Percentiles rank a stretch among this genome's conserved stretches.
These are phyloP conservation scores for Helostoma temminkii DNA, from an alignment of 2,797 vertebrate genomes.

Conservation along the genomic window DNA sequence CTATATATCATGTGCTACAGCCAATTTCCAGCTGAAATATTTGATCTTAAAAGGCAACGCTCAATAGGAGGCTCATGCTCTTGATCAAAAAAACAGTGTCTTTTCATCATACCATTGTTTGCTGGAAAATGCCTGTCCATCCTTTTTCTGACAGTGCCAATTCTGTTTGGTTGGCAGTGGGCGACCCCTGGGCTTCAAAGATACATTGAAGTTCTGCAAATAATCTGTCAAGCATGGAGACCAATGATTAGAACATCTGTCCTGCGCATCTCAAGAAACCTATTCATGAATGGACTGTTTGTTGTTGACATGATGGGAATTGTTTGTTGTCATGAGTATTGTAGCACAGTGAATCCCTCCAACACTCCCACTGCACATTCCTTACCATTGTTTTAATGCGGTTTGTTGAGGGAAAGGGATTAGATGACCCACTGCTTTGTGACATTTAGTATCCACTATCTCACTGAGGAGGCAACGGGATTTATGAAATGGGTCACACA, in stretches of 20 bases:
- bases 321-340: slow-evolving; percentile 64
- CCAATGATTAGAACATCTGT: slow-evolving; percentile 75
- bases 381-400: slow-evolving; percentile 77
- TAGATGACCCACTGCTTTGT: slow-evolving; percentile 79
- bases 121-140: slow-evolving; percentile 79
- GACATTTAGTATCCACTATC: slow-evolving; percentile 82
- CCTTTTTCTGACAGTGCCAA: slow-evolving; percentile 73
- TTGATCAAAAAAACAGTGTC: slow-evolving; percentile 81
- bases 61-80: slow-evolving; percentile 65
- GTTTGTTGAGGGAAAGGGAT: slow-evolving; percentile 75
- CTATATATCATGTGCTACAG: slow-evolving; percentile 62
- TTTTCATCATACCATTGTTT: slow-evolving; percentile 78
- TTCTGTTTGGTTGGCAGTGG: slow-evolving; percentile 74
- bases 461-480: slow-evolving; percentile 71
- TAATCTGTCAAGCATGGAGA: slow-evolving; percentile 77
- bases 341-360: slow-evolving; percentile 47
- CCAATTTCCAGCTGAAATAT: slow-evolving; percentile 75
- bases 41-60: slow-evolving; percentile 81
- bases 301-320: slow-evolving; percentile 89
- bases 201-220: slow-evolving; percentile 83
- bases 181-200: slow-evolving; percentile 82
- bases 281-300: slow-evolving; percentile 87
- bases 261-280: slow-evolving; percentile 89
- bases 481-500: slow-evolving; percentile 83
- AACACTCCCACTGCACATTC: slow-evolving; percentile 41